Evolutionary conservation across 2,797 vertebrate genomes (phyloP).

Genomic region (Cottoperca gobio): DNA sequence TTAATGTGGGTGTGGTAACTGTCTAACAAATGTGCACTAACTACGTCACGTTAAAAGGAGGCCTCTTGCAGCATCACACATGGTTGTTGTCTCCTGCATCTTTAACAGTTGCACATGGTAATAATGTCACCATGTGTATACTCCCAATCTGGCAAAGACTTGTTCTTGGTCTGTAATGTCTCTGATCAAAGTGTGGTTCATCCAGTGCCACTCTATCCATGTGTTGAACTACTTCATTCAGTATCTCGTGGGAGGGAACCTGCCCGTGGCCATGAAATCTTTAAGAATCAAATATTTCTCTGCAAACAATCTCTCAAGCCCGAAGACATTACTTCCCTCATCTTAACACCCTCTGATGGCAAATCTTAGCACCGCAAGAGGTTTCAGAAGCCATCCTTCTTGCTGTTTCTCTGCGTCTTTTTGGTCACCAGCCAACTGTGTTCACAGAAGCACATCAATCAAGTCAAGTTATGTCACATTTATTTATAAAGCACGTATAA

Average conservation of each 20-base stretch:
- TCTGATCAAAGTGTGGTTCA: background rate
- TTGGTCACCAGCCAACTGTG: constrained; percentile 20
- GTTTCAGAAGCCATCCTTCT: constrained; percentile 19
- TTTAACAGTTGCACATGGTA: constrained; percentile 10
- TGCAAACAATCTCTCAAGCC: constrained; percentile 35
- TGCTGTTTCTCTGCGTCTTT: background rate
- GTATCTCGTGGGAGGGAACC: constrained; percentile 17
- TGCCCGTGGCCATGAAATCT: constrained; percentile 27
- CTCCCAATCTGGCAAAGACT: constrained; percentile 20
- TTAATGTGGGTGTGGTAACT: background rate
- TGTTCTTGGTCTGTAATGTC: constrained; percentile 20
- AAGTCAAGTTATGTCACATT: too few relatives aligned
- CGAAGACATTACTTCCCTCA: constrained; percentile 14
- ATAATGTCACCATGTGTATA: constrained; percentile 16
- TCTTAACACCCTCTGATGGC: constrained; percentile 25
- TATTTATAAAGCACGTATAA: too few relatives aligned
- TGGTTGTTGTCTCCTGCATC: constrained; percentile 9
- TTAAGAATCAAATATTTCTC: constrained; percentile 37
- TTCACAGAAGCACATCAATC: constrained; percentile 31
- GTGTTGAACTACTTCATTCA: constrained; percentile 31
- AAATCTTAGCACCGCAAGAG: constrained; percentile 19
- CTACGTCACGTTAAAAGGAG: background rate
- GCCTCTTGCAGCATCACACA: background rate
- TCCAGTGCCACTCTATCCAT: constrained; percentile 26
- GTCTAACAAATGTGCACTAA: background rate